These are phyloP conservation scores for Bubo blakistoni DNA, from an alignment of 2,113 vertebrate species.

Conservation along the genomic window DNA sequence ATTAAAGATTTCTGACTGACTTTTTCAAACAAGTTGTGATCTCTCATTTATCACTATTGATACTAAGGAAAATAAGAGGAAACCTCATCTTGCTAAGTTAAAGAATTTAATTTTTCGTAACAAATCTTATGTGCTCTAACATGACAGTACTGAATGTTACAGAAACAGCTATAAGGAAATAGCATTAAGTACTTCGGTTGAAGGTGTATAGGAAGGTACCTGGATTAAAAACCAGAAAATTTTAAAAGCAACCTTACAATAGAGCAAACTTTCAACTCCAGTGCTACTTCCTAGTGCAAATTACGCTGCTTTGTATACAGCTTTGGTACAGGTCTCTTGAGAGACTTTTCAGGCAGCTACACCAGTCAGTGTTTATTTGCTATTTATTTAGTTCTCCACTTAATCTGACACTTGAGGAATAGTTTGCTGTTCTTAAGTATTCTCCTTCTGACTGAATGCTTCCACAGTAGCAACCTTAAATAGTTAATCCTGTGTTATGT, in stretches of 20 bases:
- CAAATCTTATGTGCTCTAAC: neutral
- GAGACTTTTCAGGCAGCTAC: neutral
- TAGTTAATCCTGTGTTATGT: neutral
- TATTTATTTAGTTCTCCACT: neutral
- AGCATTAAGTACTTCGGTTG: neutral
- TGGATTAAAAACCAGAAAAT: neutral
- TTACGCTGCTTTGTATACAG: neutral
- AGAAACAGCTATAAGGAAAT: neutral
- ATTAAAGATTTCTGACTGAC: neutral
- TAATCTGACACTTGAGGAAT: neutral
- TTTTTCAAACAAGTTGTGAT: neutral
- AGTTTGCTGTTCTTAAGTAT: neutral
- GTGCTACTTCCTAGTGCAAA: neutral
- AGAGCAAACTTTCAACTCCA: neutral
- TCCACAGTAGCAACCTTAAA: neutral
- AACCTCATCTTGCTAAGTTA: neutral
- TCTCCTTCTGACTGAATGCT: neutral
- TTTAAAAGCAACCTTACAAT: neutral
- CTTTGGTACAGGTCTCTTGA: neutral
- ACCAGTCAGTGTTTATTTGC: neutral
- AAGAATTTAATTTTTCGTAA: neutral
- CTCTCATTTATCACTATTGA: neutral
- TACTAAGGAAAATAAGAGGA: neutral
- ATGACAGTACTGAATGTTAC: neutral
- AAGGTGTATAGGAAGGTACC: neutral